Conservation (phyloP, 1,140 invertebrate genomes). For the Physella acuta region DNA sequence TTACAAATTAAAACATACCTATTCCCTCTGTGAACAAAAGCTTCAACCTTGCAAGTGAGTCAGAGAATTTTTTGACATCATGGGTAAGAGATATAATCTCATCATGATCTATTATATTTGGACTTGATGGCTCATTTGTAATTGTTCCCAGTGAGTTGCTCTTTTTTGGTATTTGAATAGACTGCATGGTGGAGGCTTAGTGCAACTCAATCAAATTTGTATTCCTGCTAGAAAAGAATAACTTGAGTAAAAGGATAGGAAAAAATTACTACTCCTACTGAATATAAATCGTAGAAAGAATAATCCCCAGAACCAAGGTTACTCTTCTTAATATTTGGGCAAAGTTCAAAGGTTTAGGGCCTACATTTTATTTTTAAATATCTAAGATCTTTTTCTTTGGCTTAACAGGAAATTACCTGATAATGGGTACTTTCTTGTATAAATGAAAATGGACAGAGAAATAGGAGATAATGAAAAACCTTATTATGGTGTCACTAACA, state of each 20-base stretch:
- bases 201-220: not conserved
- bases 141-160: constrained; percentile 45
- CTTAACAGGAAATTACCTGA: too few species aligned
- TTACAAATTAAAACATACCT: too few species aligned
- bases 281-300: not conserved
- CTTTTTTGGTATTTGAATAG: constrained; percentile 29
- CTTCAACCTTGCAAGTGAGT: constrained; percentile 62
- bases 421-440: too few species aligned
- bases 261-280: not conserved
- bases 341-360: too few species aligned
- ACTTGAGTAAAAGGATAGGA: not conserved
- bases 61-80: constrained; percentile 64
- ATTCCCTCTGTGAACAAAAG: constrained; percentile 59
- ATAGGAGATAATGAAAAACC: too few species aligned
- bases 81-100: constrained; percentile 64
- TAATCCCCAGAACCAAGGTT: too few species aligned
- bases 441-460: too few species aligned
- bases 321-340: too few species aligned
- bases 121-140: constrained; percentile 25
- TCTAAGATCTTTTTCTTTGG: too few species aligned
- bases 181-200: constrained; percentile 10
- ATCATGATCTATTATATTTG: constrained; percentile 60
- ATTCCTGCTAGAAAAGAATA: not conserved
- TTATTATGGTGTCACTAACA: too few species aligned
- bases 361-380: too few species aligned